phyloP scores from a whole-genome alignment of 2,797 vertebrate genomes.

The Pipistrellus kuhlii region DNA sequence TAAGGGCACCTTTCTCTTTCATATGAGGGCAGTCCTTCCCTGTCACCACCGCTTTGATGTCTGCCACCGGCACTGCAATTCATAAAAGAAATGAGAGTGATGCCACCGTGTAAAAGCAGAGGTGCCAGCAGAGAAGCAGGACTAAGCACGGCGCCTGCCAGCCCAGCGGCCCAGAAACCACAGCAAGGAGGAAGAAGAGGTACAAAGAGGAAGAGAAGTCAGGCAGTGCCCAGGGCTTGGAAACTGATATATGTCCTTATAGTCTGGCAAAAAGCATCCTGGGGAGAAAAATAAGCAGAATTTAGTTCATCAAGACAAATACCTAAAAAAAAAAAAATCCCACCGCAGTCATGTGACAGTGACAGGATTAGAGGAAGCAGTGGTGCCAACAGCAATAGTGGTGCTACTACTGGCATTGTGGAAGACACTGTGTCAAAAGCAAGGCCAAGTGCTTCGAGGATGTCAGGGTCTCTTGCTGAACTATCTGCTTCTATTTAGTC shows the following conservation, averaged over 20 bases:
- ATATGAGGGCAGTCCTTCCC: constrained; percentile 99
- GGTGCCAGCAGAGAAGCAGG: constrained; percentile 47
- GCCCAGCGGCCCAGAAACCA: neutral
- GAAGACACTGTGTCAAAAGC: neutral
- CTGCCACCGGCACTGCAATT: constrained; percentile 96
- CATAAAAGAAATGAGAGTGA: constrained; percentile 76
- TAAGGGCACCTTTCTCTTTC: constrained; percentile 99
- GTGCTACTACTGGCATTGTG: neutral
- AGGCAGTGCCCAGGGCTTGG: neutral
- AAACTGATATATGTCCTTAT: neutral
- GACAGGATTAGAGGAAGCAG: neutral
- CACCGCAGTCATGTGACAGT: neutral
- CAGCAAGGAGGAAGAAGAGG: neutral
- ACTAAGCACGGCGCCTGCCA: neutral
- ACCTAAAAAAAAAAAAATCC: neutral
- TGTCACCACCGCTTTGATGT: constrained; percentile 99
- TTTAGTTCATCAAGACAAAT: constrained; percentile 21
- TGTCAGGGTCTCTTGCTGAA: neutral
- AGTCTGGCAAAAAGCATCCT: neutral
- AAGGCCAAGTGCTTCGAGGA: neutral
- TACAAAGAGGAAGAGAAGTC: neutral
- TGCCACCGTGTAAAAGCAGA: neutral
- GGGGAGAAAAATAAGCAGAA: neutral
- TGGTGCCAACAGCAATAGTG: rapidly evolving
- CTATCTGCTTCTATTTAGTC: neutral